Evolutionary conservation across 2,888 invertebrate genomes (phyloP), one percentile per base, ranked within the genome.

Genomic region (Galerucella pusilla): DNA sequence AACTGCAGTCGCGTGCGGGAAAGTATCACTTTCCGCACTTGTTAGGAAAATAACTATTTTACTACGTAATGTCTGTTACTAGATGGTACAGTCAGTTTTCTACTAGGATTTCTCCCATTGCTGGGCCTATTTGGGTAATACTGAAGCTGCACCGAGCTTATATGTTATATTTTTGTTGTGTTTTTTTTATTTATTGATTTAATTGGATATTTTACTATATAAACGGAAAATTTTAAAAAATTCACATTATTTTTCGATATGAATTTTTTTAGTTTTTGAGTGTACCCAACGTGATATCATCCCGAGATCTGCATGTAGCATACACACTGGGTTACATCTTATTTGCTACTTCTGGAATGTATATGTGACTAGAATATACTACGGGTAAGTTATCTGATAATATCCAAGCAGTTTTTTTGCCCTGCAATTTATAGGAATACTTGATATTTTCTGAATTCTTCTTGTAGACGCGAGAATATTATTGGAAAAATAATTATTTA

Each of bases 271-370:
- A 57, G 57, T 57, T 52, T 72, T 46, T 67, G 12, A 52, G 72
- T 72, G 72, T 72, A 71, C 46, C 12, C 28, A 42, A 54, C 35
- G 73, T 75, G 73, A 69, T 79, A 79, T 79, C 79, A 73, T 67
- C 67, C 73, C 25, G 49, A 74, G 75, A 79, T 78, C 78, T 73
- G 64, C 74, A 52, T 79, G 81, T 82, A 46, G 20, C 64, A 45
- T 83, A 83, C 83, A 83, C 84, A 84, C 79, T 76, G 81, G 79
- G 84, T 85, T 84, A 86, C 85, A 83, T 85, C 86, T 85, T 83
- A 85, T 81, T 86, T 77, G 81, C 80, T 80, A 80, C 81, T 81
- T 77, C 71, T 74, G 79, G 84, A 84, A 85, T 83, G 81, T 80
- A 79, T 81, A 82, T 80, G 76, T 79, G 80, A 60, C 42, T 74